These are phyloP conservation scores for Siniperca scherzeri DNA, from an alignment of 2,797 vertebrate genomes.

Conservation along the genomic window DNA sequence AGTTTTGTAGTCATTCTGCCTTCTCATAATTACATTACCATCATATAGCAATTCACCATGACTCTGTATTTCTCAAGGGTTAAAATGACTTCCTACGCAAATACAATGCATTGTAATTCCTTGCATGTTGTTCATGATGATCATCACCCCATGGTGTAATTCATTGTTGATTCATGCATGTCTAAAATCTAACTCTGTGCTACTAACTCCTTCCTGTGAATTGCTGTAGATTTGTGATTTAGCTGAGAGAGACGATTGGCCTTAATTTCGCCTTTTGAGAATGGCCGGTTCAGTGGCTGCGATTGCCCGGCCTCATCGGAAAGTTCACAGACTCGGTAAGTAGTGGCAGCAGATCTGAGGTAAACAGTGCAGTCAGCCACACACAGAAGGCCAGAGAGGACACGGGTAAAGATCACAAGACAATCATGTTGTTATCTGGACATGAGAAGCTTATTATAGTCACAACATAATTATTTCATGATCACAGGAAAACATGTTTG, in stretches of 20 bases:
- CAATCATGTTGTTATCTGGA: not conserved
- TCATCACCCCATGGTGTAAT: conserved; percentile 80
- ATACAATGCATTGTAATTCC: conserved; percentile 38
- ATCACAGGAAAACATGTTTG: not conserved
- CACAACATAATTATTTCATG: rapidly evolving
- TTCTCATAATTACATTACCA: not conserved
- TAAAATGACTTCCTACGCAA: conserved; percentile 8
- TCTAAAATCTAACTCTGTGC: conserved; percentile 78
- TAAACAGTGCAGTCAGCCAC: conserved; percentile 6
- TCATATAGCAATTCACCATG: conserved; percentile 23
- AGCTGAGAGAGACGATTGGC: conserved; percentile 89
- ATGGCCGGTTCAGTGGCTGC: conserved; percentile 90
- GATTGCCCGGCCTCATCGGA: conserved; percentile 77
- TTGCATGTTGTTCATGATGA: conserved; percentile 64
- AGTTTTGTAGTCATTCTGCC: not conserved
- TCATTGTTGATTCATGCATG: conserved; percentile 86
- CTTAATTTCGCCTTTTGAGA: conserved; percentile 92
- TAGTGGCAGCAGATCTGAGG: conserved; percentile 68
- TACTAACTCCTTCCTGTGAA: conserved; percentile 92
- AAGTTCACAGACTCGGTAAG: conserved; percentile 92
- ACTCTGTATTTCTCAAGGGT: not conserved
- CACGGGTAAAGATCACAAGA: not conserved
- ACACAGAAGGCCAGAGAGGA: conserved; percentile 11
- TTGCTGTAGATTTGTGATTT: conserved; percentile 94
- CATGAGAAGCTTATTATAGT: not conserved